These are phyloP conservation scores for Diprion similis DNA, from an alignment of 1,140 invertebrate genomes.

Conservation along the genomic window DNA sequence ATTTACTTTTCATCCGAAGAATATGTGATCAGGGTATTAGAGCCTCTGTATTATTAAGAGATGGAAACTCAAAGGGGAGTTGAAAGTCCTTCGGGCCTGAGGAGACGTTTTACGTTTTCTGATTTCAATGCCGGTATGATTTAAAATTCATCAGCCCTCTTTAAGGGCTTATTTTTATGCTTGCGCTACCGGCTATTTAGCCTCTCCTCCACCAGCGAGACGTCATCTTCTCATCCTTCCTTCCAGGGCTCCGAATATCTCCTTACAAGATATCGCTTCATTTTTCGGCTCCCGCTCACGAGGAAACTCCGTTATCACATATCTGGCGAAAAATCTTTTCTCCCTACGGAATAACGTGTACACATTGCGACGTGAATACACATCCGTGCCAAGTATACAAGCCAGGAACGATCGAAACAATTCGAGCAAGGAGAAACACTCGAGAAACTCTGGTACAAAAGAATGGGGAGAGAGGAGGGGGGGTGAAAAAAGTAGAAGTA, in stretches of 20 bases:
- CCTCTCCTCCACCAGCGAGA: neutral
- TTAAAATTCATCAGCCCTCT: slow-evolving; percentile 5
- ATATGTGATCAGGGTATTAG: slow-evolving; percentile 23
- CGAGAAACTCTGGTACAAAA: slow-evolving; percentile 23
- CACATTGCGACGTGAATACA: slow-evolving; percentile 8
- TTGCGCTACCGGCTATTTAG: slow-evolving; percentile 5
- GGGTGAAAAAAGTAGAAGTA: too few species aligned
- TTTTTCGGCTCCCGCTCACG: neutral
- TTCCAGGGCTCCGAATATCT: slow-evolving; percentile 22
- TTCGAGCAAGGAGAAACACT: neutral
- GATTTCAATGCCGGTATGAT: slow-evolving; percentile 2
- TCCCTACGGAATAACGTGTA: slow-evolving; percentile 27
- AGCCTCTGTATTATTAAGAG: slow-evolving; percentile 20
- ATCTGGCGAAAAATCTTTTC: slow-evolving; percentile 25
- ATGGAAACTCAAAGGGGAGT: slow-evolving; percentile 17
- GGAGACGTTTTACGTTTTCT: slow-evolving; percentile 5
- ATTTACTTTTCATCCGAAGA: slow-evolving; percentile 19
- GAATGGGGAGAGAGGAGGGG: slow-evolving; percentile 1
- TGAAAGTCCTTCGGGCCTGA: slow-evolving; percentile 9
- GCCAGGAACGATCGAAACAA: too few species aligned
- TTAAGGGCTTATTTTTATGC: slow-evolving; percentile 7
- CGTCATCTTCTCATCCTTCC: too few species aligned
- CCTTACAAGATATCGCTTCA: slow-evolving; percentile 41
- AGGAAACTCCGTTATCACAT: slow-evolving; percentile 36
- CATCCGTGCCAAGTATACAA: too few species aligned